Evolutionary conservation across 2,888 invertebrate species (phyloP), one percentile per base, ranked within the genome.

Genomic region (Tenthredo mesomela): DNA sequence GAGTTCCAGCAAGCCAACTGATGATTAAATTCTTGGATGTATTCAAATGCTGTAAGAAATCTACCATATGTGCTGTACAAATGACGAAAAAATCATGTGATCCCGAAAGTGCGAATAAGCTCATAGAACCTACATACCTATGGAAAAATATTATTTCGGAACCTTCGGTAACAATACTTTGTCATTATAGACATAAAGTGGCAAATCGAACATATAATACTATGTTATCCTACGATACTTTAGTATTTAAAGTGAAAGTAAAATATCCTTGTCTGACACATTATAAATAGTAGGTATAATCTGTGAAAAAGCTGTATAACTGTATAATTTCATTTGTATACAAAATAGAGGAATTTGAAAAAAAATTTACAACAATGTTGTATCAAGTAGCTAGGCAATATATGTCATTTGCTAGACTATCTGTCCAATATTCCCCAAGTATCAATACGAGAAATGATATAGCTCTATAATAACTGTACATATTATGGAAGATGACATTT

Each of bases 311-410:
- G 33, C 47, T 78, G 54, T 78, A 33, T 18, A 58, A 47, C 54
- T 25, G 58, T 61, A 6, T 61, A 80, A 61, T 61, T 80, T 18
- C 40, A 80, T 61, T 80, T 61, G 40, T 80, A 40, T 61, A 61
- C 12, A 80, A 80, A 80, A 61, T 61, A 80, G n/a, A 25, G 12
- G 50, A 77, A 18, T 77, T 47, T 54, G 18, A n/a, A 33, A 75
- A 7, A 15, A 15, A 47, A n/a, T 10, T 37, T 29, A 47, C 5
- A 10, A 37, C 70, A n/a, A n/a, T 29, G 9, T n/a, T 37, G 25
- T 37, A 37, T 33, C 37, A 70, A 37, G 18, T 37, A 70, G 70
- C 18, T 61, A 10, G 21, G 61, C 61, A 25, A 58, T 21, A 21
- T 58, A 58, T 58, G 18, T 29, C 29, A 29, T 29, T 29, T 29